A percentile compares a stretch with the other conserved stretches of the same genome.
These are phyloP conservation scores for Branchipolynoe longqiensis DNA, from an alignment of 2,888 invertebrate genomes.

Conservation along the genomic window DNA sequence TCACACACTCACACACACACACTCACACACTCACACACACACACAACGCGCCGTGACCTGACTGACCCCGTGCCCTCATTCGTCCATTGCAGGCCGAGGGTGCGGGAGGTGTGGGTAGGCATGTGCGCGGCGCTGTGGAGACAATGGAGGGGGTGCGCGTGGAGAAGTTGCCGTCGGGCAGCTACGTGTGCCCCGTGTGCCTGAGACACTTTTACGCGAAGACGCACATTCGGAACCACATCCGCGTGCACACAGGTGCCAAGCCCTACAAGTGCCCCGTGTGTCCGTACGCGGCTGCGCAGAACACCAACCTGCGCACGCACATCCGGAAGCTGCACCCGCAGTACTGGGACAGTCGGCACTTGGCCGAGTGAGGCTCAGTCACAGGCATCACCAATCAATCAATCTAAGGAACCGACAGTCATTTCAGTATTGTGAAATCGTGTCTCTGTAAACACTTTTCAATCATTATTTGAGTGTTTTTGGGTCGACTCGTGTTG, in stretches of 20 bases:
- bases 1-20: no score
- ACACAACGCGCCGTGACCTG: no score
- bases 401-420: no score
- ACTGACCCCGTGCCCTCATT: not conserved
- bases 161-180: not conserved
- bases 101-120: not conserved
- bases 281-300: not conserved
- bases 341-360: not conserved
- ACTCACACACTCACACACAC: no score
- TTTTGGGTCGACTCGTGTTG: no score
- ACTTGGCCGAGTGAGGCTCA: no score
- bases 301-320: slow-evolving; percentile 6
- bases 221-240: not conserved
- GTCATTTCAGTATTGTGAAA: no score
- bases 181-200: slow-evolving; percentile 12
- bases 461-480: no score
- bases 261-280: not conserved
- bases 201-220: not conserved
- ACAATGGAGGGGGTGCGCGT: not conserved
- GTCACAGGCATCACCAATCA: no score
- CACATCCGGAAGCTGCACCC: not conserved
- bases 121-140: not conserved
- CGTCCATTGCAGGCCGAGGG: slow-evolving; percentile 21
- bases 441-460: no score
- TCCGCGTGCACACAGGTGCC: not conserved